phyloP scores from a whole-genome alignment of 2,797 vertebrate species.

The Adelosebastes latens region DNA sequence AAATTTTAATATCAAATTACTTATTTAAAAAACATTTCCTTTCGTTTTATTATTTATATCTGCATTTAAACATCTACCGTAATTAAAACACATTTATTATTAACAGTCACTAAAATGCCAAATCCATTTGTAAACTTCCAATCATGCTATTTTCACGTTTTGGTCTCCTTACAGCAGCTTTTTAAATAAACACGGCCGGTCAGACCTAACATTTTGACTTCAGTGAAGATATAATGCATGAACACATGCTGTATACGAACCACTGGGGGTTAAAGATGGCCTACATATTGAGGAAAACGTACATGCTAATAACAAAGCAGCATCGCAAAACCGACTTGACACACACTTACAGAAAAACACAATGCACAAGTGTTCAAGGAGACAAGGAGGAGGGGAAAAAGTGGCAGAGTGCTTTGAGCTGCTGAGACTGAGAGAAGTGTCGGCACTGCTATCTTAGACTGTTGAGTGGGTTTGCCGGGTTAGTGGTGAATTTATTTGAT shows the following conservation, averaged over 20 bases:
- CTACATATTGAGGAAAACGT: background rate
- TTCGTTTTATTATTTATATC: background rate
- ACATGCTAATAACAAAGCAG: slow-evolving; percentile 3
- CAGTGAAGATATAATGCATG: background rate
- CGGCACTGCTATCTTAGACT: slow-evolving; percentile 49
- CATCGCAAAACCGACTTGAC: background rate
- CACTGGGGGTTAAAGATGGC: background rate
- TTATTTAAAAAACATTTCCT: background rate
- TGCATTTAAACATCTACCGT: background rate
- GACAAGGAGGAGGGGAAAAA: slow-evolving; percentile 42
- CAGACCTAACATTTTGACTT: background rate
- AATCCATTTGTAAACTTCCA: too few species aligned
- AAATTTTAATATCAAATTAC: too few species aligned
- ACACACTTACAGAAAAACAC: slow-evolving; percentile 8
- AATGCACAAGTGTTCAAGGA: slow-evolving; percentile 40
- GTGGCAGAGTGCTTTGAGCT: slow-evolving; percentile 36
- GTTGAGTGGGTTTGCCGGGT: slow-evolving; percentile 49
- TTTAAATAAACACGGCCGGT: background rate
- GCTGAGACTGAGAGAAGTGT: slow-evolving; percentile 42
- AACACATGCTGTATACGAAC: background rate
- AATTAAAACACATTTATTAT: background rate
- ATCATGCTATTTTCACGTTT: too few species aligned
- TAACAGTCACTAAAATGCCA: background rate
- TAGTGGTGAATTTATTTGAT: slow-evolving; percentile 62
- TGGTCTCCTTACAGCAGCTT: too few species aligned